phyloP scores from a whole-genome alignment of 2,797 vertebrate species.

The Gymnocypris eckloni region DNA sequence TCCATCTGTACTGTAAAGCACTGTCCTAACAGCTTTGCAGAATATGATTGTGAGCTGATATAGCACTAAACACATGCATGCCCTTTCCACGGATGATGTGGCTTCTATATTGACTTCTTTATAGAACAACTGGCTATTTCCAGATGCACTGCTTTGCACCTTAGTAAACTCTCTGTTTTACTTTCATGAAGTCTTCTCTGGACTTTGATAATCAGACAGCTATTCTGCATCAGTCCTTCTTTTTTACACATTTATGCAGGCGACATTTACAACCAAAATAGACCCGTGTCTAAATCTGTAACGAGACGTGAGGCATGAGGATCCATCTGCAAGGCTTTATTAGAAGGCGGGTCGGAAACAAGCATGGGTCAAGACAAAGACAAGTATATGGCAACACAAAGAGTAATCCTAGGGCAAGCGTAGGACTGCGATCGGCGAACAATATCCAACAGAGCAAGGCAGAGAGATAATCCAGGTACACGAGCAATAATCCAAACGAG shows the following conservation, averaged over 20 bases:
- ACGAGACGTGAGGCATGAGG: too few species aligned
- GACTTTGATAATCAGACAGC: not conserved
- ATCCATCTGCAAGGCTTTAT: too few species aligned
- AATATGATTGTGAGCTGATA: not conserved
- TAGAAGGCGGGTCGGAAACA: too few species aligned
- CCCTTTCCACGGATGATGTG: too few species aligned
- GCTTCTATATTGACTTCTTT: not conserved
- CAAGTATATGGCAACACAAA: too few species aligned
- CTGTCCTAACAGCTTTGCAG: not conserved
- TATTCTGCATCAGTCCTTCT: not conserved
- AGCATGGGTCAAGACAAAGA: too few species aligned
- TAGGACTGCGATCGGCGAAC: too few species aligned
- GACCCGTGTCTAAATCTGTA: not conserved
- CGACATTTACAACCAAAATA: not conserved
- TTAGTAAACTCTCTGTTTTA: too few species aligned
- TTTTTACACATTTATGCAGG: not conserved
- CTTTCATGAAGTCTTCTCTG: not conserved
- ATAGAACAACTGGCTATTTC: not conserved
- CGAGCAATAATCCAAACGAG: too few species aligned
- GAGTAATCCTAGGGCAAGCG: too few species aligned
- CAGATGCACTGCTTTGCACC: not conserved
- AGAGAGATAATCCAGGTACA: too few species aligned
- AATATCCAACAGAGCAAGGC: too few species aligned
- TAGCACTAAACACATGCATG: not conserved
- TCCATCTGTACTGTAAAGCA: not conserved